Evolutionary conservation across 2,113 vertebrate species (phyloP), one percentile per base, ranked within the genome.

Genomic region (Phoxinus phoxinus): DNA sequence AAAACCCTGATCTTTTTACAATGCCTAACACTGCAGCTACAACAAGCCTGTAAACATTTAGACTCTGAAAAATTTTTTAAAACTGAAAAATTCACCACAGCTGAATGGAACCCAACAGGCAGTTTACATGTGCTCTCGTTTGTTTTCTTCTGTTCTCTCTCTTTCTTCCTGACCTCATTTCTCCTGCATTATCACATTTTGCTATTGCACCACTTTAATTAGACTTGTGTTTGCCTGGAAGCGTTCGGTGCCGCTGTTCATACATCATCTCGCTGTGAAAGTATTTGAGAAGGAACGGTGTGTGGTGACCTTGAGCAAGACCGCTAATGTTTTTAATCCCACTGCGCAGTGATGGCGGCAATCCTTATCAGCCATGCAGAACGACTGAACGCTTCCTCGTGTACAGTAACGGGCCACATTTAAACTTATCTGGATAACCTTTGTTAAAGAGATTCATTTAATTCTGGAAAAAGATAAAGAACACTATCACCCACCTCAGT

Each of bases 191-290:
- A 44, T 75, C 32, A 30, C 37, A 59, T 9, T 32, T 61, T 65
- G 41, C n/a, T 69, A 30, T 84, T 77, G 23, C 27, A 32, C 32
- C 27, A 58, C 37, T 69, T 84, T 83, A 59, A 83, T 67, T 44
- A 83, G 65, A 83, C 13, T 17, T 53, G 80, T 69, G 44, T 82
- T 65, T 82, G 80, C 80, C 80, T 69, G 44, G 27, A 82, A 82
- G 80, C 80, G 10, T 4, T 48, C 9, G 1, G 59, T 51, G 79
- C 25, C 79, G 0, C 73, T 72, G 73, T 86, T 41, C 59, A 35
- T 58, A 37, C n/a, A 69, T 76, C 46, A 78, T 82, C 30, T 21
- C 32, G 48, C 15, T 10, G 69, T 83, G 58, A 74, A 75, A 25
- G 61, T 69, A 75, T 83, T 59, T 61, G n/a, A 58, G 48, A 77